A percentile compares a stretch with the other conserved stretches of the same genome.
phyloP scores from a whole-genome alignment of 2,113 vertebrate species.

The Artemisiospiza belli region DNA sequence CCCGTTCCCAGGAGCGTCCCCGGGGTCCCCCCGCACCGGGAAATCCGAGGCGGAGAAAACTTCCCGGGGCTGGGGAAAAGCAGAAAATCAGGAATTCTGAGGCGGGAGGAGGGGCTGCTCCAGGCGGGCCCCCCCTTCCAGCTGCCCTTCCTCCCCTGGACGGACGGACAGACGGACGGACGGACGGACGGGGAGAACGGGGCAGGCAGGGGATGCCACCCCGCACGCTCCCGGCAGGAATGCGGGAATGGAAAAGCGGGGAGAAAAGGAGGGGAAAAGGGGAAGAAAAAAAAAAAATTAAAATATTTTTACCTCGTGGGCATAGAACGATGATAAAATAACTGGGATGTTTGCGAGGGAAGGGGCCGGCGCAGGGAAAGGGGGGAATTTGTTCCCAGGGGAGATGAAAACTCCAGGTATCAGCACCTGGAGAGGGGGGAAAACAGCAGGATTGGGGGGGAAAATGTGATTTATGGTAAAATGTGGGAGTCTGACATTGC shows the following conservation, averaged over 20 bases:
- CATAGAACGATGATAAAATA: conserved; percentile 2
- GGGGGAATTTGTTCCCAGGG: neutral
- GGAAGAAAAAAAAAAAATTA: rapidly evolving
- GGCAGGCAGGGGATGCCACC: neutral
- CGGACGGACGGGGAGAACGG: neutral
- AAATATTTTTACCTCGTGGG: neutral
- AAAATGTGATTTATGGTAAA: neutral
- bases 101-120: conserved; percentile 10
- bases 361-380: neutral
- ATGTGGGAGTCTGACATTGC: rapidly evolving
- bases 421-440: neutral
- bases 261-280: neutral
- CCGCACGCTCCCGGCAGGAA: neutral
- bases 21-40: rapidly evolving
- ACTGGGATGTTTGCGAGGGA: neutral
- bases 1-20: neutral
- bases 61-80: neutral
- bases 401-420: neutral
- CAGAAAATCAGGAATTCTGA: neutral
- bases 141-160: neutral
- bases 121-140: neutral
- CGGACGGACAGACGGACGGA: neutral
- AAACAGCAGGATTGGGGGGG: neutral
- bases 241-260: neutral
- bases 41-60: neutral